Conservation (phyloP, 2,888 invertebrate genomes). For the Oscheius myriophilus region DNA sequence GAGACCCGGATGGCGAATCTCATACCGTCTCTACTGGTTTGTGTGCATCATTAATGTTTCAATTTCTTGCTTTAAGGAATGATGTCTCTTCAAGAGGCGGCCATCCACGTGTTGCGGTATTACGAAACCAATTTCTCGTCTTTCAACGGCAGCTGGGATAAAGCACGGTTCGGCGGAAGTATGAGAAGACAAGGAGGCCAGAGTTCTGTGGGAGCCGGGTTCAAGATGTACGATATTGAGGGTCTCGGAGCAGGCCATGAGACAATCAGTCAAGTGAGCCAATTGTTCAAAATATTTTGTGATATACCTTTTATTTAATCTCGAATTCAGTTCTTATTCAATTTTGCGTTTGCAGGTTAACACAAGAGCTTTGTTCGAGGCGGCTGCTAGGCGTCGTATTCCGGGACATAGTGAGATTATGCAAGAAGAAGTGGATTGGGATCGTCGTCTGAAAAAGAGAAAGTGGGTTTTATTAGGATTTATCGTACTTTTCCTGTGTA, state of each 20-base stretch:
- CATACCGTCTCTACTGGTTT: slow-evolving; percentile 82
- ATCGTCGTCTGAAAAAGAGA: slow-evolving; percentile 60
- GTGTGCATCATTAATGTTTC: not conserved
- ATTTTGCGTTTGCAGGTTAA: slow-evolving; percentile 75
- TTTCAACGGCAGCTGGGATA: slow-evolving; percentile 93
- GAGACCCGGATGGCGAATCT: slow-evolving; percentile 94
- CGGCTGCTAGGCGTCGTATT: slow-evolving; percentile 85
- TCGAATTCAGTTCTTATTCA: no score
- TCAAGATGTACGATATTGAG: slow-evolving; percentile 97
- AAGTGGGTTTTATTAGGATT: slow-evolving; percentile 37
- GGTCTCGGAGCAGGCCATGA: slow-evolving; percentile 71
- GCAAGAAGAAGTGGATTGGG: slow-evolving; percentile 90
- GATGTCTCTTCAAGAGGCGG: slow-evolving; percentile 91
- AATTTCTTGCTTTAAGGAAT: slow-evolving; percentile 38
- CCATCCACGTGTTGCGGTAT: slow-evolving; percentile 90
- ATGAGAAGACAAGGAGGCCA: slow-evolving; percentile 35
- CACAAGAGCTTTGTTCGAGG: slow-evolving; percentile 79
- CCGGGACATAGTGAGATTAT: slow-evolving; percentile 87
- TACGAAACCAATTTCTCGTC: slow-evolving; percentile 96
- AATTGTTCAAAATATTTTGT: no score
- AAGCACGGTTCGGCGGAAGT: slow-evolving; percentile 41
- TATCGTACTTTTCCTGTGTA: slow-evolving; percentile 51
- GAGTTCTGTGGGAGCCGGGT: slow-evolving; percentile 72
- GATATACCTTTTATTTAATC: no score
- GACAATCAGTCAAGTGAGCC: slow-evolving; percentile 47